These are phyloP conservation scores for Axea sp. DNA, from an alignment of 2,888 invertebrate species.

Conservation along the genomic window DNA sequence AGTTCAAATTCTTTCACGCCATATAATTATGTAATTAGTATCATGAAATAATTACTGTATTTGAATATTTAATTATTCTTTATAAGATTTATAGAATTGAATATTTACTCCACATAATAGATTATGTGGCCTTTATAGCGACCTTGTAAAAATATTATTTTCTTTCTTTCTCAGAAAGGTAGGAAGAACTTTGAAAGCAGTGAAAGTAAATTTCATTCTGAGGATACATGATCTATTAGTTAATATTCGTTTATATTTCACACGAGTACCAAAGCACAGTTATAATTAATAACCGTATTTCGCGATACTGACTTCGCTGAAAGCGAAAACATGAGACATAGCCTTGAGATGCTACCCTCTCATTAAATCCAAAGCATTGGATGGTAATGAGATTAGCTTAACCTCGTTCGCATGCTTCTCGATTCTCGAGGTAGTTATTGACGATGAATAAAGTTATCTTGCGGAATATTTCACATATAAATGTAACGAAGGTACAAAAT, in stretches of 20 bases:
- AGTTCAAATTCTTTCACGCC: slow-evolving; percentile 70
- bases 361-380: slow-evolving; percentile 46
- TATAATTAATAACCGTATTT: slow-evolving; percentile 39
- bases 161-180: slow-evolving; percentile 18
- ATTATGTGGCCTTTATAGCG: too few relatives aligned
- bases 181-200: slow-evolving; percentile 28
- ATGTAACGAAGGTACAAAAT: too few relatives aligned
- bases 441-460: slow-evolving; percentile 28
- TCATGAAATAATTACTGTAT: not conserved
- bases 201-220: slow-evolving; percentile 31
- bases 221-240: slow-evolving; percentile 13
- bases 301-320: slow-evolving; percentile 11
- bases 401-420: slow-evolving; percentile 45
- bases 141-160: too few relatives aligned
- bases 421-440: slow-evolving; percentile 26
- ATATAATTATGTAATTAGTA: not conserved
- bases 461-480: not conserved
- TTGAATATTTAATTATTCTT: too few relatives aligned
- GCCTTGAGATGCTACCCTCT: slow-evolving; percentile 48
- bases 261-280: slow-evolving; percentile 8
- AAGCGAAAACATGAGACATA: slow-evolving; percentile 41
- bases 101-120: too few relatives aligned
- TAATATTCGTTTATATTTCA: slow-evolving; percentile 26
- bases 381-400: slow-evolving; percentile 44
- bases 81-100: too few relatives aligned